Percentiles rank a stretch among this genome's conserved stretches.
Evolutionary conservation across 1,140 invertebrate genomes (phyloP).

Genomic region (Zaprionus vittiger): DNA sequence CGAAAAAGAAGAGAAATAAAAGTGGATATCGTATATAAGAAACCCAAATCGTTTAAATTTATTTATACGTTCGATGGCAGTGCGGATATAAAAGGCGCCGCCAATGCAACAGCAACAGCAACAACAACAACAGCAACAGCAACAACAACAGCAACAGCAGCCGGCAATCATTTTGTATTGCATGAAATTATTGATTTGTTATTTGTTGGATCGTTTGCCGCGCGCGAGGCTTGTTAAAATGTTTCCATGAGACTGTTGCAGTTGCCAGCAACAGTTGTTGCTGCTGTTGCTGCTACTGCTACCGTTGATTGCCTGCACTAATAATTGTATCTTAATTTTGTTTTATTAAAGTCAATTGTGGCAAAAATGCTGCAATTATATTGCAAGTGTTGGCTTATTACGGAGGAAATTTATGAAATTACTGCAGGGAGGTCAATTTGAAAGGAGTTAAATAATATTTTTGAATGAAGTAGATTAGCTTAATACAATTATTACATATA

Average conservation of each 20-base stretch:
- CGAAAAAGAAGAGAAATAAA: slow-evolving; percentile 5
- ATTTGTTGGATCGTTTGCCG: slow-evolving; percentile 55
- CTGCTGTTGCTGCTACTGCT: slow-evolving; percentile 12
- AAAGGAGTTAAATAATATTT: neutral
- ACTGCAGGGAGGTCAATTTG: neutral
- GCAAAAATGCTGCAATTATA: slow-evolving; percentile 26
- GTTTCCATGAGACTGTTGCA: slow-evolving; percentile 25
- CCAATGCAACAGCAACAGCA: slow-evolving; percentile 42
- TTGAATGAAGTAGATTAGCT: neutral
- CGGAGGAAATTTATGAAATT: slow-evolving; percentile 3
- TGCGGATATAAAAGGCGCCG: slow-evolving; percentile 65
- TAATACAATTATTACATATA: neutral
- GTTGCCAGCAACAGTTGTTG: slow-evolving; percentile 14
- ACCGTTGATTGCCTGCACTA: slow-evolving; percentile 47
- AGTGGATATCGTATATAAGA: slow-evolving; percentile 29
- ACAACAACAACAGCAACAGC: slow-evolving; percentile 27
- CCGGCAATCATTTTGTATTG: slow-evolving; percentile 63
- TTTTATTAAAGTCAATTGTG: slow-evolving; percentile 53
- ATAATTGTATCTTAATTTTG: slow-evolving; percentile 67
- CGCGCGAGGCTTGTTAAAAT: slow-evolving; percentile 58
- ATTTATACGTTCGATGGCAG: slow-evolving; percentile 54
- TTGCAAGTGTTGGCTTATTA: slow-evolving; percentile 35
- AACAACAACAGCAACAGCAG: slow-evolving; percentile 21
- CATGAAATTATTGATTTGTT: slow-evolving; percentile 74
- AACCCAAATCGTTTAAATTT: slow-evolving; percentile 68